Evolutionary conservation across 2,888 invertebrate genomes (phyloP).

Genomic region (Stenolophus ochropezus): DNA sequence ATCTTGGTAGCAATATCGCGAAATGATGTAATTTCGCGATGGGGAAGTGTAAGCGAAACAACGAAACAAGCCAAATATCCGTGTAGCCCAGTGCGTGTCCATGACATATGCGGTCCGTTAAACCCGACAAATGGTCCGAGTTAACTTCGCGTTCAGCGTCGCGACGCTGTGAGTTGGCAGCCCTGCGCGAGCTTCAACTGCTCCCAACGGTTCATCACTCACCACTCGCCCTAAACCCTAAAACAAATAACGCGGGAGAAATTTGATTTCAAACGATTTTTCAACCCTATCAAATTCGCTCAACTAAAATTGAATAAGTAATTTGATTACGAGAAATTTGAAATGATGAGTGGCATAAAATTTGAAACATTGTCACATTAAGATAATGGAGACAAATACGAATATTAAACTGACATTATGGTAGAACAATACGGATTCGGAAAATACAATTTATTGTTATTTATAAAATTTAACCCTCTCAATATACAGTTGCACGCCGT

Average conservation of each 20-base stretch:
- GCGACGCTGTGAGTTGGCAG: slow-evolving; percentile 20
- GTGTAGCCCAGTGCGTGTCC: background rate
- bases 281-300: slow-evolving; percentile 5
- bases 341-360: background rate
- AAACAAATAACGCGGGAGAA: slow-evolving; percentile 19
- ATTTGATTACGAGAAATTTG: background rate
- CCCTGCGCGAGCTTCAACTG: background rate
- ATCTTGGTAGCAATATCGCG: background rate
- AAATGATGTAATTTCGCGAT: slow-evolving; percentile 18
- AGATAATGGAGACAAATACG: background rate
- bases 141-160: slow-evolving; percentile 25
- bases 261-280: slow-evolving; percentile 21
- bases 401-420: no score
- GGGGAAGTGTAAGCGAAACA: slow-evolving; percentile 11
- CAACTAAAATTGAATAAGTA: slow-evolving; percentile 1
- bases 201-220: background rate
- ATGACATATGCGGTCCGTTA: slow-evolving; percentile 37
- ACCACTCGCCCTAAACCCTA: background rate
- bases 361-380: background rate
- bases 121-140: slow-evolving; percentile 22
- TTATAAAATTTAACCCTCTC: no score
- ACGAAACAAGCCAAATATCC: slow-evolving; percentile 2
- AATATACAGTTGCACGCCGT: no score
- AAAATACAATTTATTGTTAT: no score
- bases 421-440: no score